Evolutionary conservation across 2,113 vertebrate species (phyloP).

Genomic region (Coptodon bakossiorum): DNA sequence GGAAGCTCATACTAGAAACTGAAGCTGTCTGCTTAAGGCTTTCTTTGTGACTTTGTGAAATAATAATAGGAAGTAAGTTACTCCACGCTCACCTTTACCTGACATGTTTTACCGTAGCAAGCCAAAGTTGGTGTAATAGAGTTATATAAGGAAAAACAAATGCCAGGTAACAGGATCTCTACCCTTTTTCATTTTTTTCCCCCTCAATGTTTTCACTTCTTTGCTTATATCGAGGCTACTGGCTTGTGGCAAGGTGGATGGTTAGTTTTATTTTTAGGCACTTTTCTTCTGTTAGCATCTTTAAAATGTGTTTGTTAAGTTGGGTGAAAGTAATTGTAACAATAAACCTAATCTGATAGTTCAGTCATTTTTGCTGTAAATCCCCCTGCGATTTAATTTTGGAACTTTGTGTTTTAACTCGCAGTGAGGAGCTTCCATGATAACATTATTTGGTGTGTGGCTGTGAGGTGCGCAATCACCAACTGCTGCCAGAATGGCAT

Average conservation of each 20-base stretch:
- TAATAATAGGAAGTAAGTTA: background rate
- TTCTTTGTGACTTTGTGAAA: background rate
- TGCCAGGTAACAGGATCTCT: background rate
- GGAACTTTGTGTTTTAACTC: background rate
- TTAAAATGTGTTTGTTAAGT: background rate
- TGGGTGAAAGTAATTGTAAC: background rate
- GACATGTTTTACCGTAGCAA: background rate
- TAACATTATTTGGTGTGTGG: background rate
- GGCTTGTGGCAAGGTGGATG: background rate
- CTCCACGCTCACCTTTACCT: background rate
- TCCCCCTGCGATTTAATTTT: background rate
- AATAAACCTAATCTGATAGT: background rate
- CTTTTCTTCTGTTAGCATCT: background rate
- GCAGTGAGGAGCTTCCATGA: background rate
- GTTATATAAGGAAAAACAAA: background rate
- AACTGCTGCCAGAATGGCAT: background rate
- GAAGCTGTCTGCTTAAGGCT: background rate
- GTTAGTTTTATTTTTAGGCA: background rate
- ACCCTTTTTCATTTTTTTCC: rapidly evolving
- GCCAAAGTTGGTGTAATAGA: background rate
- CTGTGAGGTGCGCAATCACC: background rate
- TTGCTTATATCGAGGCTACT: background rate
- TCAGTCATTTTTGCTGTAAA: background rate
- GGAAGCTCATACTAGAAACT: background rate
- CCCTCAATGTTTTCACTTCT: background rate